A percentile compares a stretch with the other conserved stretches of the same genome.
Evolutionary conservation across 2,113 vertebrate species (phyloP).

Genomic region (Thryonomys swinderianus): DNA sequence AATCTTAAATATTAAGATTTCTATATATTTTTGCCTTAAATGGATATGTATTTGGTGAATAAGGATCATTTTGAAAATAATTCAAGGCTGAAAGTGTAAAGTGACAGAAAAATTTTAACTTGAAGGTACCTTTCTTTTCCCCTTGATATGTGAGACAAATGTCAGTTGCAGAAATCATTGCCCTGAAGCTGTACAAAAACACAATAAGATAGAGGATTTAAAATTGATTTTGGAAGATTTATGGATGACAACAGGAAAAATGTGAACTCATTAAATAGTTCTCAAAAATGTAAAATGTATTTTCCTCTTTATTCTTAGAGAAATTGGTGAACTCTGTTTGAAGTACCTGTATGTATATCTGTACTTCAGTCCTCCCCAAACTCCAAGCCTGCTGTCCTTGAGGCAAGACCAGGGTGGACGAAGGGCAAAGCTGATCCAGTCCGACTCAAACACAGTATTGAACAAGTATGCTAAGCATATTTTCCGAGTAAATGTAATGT

Average conservation of each 20-base stretch:
- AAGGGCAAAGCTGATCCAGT: not conserved
- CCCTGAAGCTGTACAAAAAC: not conserved
- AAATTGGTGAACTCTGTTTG: constrained; percentile 17
- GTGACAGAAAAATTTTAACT: not conserved
- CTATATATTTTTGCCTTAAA: not conserved
- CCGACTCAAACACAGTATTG: not conserved
- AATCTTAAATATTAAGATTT: not conserved
- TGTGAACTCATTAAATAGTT: not conserved
- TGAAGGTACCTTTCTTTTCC: constrained; percentile 39
- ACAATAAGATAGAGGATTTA: not conserved
- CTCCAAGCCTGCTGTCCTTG: not conserved
- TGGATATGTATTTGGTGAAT: not conserved
- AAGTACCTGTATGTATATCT: fast-evolving
- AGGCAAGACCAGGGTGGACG: not conserved
- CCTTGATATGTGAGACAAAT: not conserved
- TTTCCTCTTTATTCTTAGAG: not conserved
- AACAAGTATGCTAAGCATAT: not conserved
- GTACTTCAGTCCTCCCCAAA: not conserved
- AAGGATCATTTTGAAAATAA: constrained; percentile 8
- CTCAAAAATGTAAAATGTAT: not conserved
- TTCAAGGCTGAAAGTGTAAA: constrained; percentile 14
- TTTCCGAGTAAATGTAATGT: not conserved
- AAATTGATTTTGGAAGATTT: not conserved
- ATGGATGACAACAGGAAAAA: not conserved
- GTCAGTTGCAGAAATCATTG: constrained; percentile 5